Evolutionary conservation across 2,113 vertebrate genomes (phyloP).

Genomic region (Hypanus sabinus): DNA sequence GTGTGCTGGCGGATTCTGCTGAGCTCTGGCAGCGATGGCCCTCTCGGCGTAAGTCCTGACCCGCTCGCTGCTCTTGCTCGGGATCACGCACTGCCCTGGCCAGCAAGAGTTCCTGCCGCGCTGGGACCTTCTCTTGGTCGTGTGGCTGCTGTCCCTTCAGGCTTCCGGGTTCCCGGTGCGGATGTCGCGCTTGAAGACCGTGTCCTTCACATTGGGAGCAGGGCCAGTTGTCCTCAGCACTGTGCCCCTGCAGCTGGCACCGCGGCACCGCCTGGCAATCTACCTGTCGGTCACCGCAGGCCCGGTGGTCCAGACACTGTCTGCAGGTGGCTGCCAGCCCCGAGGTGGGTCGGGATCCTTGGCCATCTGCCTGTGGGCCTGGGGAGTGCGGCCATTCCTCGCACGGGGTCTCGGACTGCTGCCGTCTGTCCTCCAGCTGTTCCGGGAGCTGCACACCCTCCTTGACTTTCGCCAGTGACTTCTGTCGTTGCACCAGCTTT

Average conservation of each 20-base stretch:
- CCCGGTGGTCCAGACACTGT: not conserved
- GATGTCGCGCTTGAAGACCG: not conserved
- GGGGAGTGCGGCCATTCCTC: not conserved
- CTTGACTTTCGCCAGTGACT: not conserved
- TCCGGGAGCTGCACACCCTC: not conserved
- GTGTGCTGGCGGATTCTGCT: not conserved
- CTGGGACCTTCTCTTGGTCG: too few relatives aligned
- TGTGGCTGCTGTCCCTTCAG: not conserved
- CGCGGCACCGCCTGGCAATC: too few relatives aligned
- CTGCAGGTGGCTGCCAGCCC: too few relatives aligned
- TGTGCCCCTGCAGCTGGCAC: not conserved
- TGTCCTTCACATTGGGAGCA: not conserved
- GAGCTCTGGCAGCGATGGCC: not conserved
- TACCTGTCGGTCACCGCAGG: not conserved
- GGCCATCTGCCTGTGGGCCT: not conserved
- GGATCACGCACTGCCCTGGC: too few relatives aligned
- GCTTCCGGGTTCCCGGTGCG: not conserved
- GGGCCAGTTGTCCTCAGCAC: not conserved
- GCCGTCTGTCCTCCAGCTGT: not conserved
- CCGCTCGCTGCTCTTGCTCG: too few relatives aligned
- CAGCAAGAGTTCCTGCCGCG: too few relatives aligned
- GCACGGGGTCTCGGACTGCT: not conserved
- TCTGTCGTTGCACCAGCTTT: too few relatives aligned
- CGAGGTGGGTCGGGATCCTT: not conserved
- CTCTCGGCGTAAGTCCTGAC: too few relatives aligned